Evolutionary conservation across 2,797 vertebrate genomes (phyloP), one percentile per base, ranked within the genome.

Genomic region (Acanthurus lineatus): DNA sequence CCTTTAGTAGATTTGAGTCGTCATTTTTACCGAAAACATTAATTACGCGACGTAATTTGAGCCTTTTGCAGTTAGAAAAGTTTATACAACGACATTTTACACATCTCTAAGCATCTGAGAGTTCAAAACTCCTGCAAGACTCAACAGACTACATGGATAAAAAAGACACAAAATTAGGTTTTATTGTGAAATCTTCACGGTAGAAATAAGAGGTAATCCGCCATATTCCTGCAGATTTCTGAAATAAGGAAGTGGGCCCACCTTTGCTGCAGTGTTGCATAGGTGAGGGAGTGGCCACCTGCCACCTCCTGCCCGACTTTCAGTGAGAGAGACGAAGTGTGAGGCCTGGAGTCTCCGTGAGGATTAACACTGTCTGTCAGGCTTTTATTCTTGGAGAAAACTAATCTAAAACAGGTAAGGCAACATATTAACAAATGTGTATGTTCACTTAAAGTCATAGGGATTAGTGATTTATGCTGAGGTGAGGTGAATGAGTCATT

Each of bases 211-310:
- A 44, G 12, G 42, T 3, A 44, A 9, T 51, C 42, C 45, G 61
- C 64, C 81, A 70, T 66, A 5, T 76, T 83, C 14, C 22, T 1
- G 0, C n/a, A 65, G 35, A 1, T 2, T 49, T 51, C 2, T 45
- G 73, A 38, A 86, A 93, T 70, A 22, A 92, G 93, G 93, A 94
- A 93, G 89, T 90, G 63, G 35, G 48, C 62, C 45, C 84, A 85
- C 79, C 84, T 35, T 91, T 69, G 1, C 53, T 5, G 51, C 66
- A 32, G 44, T 40, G 42, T 6, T 9, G 49, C 56, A 56, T 38
- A 93, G 89, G 91, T 92, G 90, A 93, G 89, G 93, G 93, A 85
- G 93, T 92, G 92, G 92, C 88, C 73, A 89, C 88, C 86, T 91
- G 84, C 67, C 56, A 8, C 73, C 44, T 80, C 54, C 52, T 61